Percentiles rank a stretch among this genome's conserved stretches.
These are phyloP conservation scores for Leptodactylus fallax DNA, from an alignment of 2,797 vertebrate genomes.

Conservation along the genomic window DNA sequence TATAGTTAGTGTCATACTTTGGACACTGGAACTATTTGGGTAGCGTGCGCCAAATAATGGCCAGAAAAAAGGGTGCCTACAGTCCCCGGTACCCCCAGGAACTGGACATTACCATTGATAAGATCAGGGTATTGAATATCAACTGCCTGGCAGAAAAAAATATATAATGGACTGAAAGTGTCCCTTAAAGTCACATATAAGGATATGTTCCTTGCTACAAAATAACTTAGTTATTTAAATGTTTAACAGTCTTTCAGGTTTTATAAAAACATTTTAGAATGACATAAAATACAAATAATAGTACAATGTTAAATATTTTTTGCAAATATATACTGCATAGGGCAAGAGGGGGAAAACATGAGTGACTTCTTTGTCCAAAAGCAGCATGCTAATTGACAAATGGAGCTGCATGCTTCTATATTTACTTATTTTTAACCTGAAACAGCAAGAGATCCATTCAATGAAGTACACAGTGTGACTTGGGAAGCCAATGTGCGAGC, in stretches of 20 bases:
- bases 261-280: not conserved
- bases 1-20: no score
- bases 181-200: no score
- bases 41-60: no score
- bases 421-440: conserved; percentile 45
- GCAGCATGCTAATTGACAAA: conserved; percentile 44
- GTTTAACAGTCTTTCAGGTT: not conserved
- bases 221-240: not conserved
- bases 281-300: not conserved
- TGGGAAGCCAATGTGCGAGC: conserved; percentile 23
- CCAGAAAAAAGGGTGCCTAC: no score
- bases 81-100: no score
- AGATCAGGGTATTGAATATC: no score
- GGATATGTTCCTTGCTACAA: not conserved
- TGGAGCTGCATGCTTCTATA: conserved; percentile 28
- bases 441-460: conserved; percentile 53
- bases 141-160: no score
- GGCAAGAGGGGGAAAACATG: not conserved
- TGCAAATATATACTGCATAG: not conserved
- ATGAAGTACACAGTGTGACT: conserved; percentile 31
- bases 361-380: conserved; percentile 23
- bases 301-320: conserved; percentile 4
- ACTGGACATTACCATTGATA: no score
- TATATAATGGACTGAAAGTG: no score
- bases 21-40: no score